Evolutionary conservation across 2,113 vertebrate species (phyloP).

Genomic region (Galbula dea): DNA sequence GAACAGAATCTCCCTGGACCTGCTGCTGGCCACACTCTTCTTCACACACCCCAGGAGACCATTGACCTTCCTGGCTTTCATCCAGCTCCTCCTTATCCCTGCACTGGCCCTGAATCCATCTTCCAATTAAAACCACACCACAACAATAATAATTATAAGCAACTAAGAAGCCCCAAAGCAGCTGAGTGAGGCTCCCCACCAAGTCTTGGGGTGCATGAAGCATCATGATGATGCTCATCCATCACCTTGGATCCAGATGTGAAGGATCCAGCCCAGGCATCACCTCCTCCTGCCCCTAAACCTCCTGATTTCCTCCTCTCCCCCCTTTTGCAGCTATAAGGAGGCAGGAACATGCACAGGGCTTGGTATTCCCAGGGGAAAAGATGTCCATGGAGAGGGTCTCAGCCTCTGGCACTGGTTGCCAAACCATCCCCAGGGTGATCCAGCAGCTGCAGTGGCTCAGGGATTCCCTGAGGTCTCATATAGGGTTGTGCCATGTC

Average conservation of each 20-base stretch:
- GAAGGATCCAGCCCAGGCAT: not conserved
- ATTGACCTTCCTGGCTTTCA: no score
- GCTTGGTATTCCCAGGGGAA: fast-evolving
- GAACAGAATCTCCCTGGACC: no score
- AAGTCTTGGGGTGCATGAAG: not conserved
- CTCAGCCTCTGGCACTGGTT: no score
- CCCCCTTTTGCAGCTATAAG: not conserved
- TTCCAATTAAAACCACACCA: not conserved
- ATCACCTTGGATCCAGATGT: fast-evolving
- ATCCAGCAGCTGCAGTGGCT: no score
- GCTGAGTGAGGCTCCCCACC: not conserved
- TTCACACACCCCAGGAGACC: no score
- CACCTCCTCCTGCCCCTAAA: not conserved
- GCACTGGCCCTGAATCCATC: not conserved
- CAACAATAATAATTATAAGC: not conserved
- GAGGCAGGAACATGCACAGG: not conserved
- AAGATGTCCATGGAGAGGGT: not conserved
- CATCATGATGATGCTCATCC: not conserved
- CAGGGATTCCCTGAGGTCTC: not conserved
- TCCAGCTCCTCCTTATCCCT: not conserved
- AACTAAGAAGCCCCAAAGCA: not conserved
- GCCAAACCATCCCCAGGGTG: no score
- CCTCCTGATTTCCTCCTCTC: not conserved
- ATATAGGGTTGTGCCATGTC: not conserved
- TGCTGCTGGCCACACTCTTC: no score